Evolutionary conservation across 2,113 vertebrate species (phyloP), one percentile per base, ranked within the genome.

Genomic region (Brachypodius melanocephalos): DNA sequence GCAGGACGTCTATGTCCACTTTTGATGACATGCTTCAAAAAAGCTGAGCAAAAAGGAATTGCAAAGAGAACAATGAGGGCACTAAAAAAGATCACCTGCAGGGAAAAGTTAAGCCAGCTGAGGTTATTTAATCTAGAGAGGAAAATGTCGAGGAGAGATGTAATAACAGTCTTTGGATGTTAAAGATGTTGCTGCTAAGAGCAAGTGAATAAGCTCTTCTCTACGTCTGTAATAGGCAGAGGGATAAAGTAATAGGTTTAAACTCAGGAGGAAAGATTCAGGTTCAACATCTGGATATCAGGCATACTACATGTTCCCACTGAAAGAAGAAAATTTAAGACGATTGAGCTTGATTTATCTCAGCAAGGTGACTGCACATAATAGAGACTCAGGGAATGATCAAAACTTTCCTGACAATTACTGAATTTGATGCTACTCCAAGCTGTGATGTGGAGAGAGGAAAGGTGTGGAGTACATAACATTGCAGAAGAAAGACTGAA

Each of bases 191-290:
- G 54, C 81, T 91, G 62, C 54, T 65, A 82, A 88, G 89, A 90
- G 85, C 75, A 88, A 91, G 78, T 79, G 85, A 88, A 79, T 88
- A 75, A 79, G 59, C 49, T 90, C 68, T 81, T 94, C 71, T 85
- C 61, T 75, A 5, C 2, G 3, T 87, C 74, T 14, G 22, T 88
- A 93, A 82, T 46, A 90, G 45, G 14, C 61, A 78, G 72, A 66
- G 62, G 46, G 32, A 88, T 66, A 91, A 90, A 91, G 78, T 65
- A 93, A 88, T 85, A 90, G 54, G 54, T 94, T 95, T 96, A 94
- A 94, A 93, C 58, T 90, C 82, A 62, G 85, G 57, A 78, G 74
- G 69, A 59, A 63, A 52, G 57, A 57, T 82, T 89, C 57, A 73
- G 49, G 78, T 93, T 85, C 51, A 24, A 85, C 62, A 80, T 89